phyloP scores from a whole-genome alignment of 2,797 vertebrate species.

The Protonibea diacanthus region DNA sequence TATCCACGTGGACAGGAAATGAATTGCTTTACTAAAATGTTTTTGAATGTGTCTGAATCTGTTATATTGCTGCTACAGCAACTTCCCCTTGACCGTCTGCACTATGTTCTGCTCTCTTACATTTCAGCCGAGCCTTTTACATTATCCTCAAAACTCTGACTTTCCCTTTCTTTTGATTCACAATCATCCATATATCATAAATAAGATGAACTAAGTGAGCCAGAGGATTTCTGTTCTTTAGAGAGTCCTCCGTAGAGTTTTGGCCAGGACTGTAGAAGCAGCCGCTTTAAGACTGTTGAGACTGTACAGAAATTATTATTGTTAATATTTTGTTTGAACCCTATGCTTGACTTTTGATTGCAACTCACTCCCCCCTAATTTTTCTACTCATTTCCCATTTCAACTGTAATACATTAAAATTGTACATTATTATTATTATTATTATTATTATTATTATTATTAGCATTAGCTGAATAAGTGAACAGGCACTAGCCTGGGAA shows the following conservation, averaged over 20 bases:
- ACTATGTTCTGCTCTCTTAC: neutral
- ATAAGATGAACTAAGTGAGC: neutral
- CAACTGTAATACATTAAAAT: neutral
- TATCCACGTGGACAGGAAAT: neutral
- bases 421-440: neutral
- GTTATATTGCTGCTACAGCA: neutral
- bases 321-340: neutral
- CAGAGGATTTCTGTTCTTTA: neutral
- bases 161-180: neutral
- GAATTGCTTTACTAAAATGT: neutral
- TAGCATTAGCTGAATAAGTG: no score
- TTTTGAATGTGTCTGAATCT: neutral
- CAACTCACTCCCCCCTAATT: neutral
- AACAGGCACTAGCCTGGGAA: no score
- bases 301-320: neutral
- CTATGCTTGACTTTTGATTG: neutral
- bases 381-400: neutral
- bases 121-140: neutral
- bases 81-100: neutral
- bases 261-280: neutral
- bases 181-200: neutral
- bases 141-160: neutral
- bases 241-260: neutral
- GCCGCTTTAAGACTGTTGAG: neutral
- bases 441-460: no score